Base-by-base conservation (phyloP, 2,888 invertebrate genomes). In the Athalia cordata region DNA sequence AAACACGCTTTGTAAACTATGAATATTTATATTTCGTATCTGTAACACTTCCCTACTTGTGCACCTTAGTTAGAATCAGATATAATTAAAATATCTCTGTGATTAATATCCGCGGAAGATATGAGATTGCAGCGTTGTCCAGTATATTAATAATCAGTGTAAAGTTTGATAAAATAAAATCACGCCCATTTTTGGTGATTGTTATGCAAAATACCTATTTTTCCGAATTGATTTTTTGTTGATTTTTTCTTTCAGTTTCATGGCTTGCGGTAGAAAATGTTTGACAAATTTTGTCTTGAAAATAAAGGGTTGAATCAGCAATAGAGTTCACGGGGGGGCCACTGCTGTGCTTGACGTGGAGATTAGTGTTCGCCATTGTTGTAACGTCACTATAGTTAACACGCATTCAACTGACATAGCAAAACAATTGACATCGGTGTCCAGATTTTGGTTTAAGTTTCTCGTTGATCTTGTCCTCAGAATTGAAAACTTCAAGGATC, bases 321-420 rank as follows among this genome's bases (percentile, higher is more conserved):
- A 75, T 75, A 75, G 81, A 80, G 81, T 81, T 80, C 70, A 78
- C 77, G 79, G 83, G 81, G 77, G 86, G 85, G 86, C 85, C 84
- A 86, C 85, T 85, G 86, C 88, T 90, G 90, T 86, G 89, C 85
- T 85, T 90, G 90, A 90, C 90, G 87, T 90, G 87, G 85, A 89
- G 89, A 90, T 90, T 90, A 90, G 90, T 90, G 90, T 89, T 88
- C 89, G 89, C 90, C 89, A 90, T 90, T 90, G 90, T 90, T 82
- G 87, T 87, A 87, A 89, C 88, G 89, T 90, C 90, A 88, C 85
- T 86, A 82, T 86, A 87, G 88, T 88, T 89, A 90, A 89, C 89
- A 86, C 87, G 88, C 86, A 89, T 89, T 89, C 88, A 89, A 85
- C 83, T 81, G 80, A 83, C 81, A 81, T 80, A 67, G 80, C 59